Evolutionary conservation across 2,113 vertebrate genomes (phyloP), one percentile per base, ranked within the genome.

Genomic region (Neolamprologus kungweensis): DNA sequence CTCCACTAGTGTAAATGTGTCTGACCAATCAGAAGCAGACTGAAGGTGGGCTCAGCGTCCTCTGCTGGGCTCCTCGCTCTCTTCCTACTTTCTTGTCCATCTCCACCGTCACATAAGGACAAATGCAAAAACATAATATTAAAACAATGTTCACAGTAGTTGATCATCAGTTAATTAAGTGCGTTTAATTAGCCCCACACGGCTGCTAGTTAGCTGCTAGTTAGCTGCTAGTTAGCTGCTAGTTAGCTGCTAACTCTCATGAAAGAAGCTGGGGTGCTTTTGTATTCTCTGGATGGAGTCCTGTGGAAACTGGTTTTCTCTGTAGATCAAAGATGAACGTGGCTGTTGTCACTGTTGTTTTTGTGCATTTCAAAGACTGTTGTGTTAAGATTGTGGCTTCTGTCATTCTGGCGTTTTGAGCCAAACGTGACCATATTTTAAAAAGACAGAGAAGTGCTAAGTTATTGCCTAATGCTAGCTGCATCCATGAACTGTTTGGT

Each of bases 211-310:
- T 28, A 60, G 0, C 57, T 60, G 5, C 28, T 33, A 33, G 53
- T 0, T 28, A 16, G 28, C 57, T 33, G 57, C 57, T 58, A 13
- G 53, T 0, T 28, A 60, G 0, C 57, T 60, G 5, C 28, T 33
- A 33, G 53, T 0, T 28, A 60, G 0, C 57, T 60, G 5, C 28
- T 33, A 33, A 33, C 28, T 19, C 5, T 4, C 17, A 4, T 63
- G 57, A 63, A 33, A 63, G 58, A 63, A 7, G 58, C 3, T 35
- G 3, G 31, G 31, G 31, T 63, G 31, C 2, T 11, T 63, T 35
- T 45, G 11, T 12, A 12, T 6, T 31, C 26, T 3, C 57, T 60
- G 57, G 57, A 60, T 60, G 57, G 26, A 60, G 28, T 12, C 31
- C 31, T 12, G 28, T 63, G 28, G 6, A 4, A 19, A 19, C 31